phyloP scores from a whole-genome alignment of 1,140 invertebrate species.

The Dreissena polymorpha region DNA sequence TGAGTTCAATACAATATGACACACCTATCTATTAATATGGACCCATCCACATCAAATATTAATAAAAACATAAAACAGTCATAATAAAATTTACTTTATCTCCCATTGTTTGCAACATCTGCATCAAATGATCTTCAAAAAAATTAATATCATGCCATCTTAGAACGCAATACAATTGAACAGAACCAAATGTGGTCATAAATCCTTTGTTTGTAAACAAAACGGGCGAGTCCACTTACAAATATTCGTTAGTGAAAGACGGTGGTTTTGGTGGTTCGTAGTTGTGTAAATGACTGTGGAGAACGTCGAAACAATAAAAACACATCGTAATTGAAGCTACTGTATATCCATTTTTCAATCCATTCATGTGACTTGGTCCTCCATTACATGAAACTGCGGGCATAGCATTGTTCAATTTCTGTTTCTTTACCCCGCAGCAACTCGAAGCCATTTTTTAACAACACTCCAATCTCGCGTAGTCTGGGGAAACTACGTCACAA shows the following conservation, averaged over 20 bases:
- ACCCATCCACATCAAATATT: too few relatives aligned
- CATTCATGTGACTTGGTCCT: slow-evolving; percentile 81
- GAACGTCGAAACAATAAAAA: slow-evolving; percentile 98
- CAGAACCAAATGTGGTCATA: background rate
- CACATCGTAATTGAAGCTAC: slow-evolving; percentile 97
- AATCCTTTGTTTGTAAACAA: slow-evolving; percentile 48
- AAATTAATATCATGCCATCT: background rate
- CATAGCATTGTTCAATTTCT: slow-evolving; percentile 89
- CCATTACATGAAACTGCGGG: slow-evolving; percentile 80
- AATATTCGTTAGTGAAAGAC: slow-evolving; percentile 94
- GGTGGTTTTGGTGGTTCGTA: slow-evolving; percentile 94
- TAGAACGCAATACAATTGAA: background rate
- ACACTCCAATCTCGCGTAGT: background rate
- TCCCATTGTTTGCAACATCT: too few relatives aligned
- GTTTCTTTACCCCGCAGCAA: slow-evolving; percentile 93
- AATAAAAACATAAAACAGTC: too few relatives aligned
- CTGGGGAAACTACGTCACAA: too few relatives aligned
- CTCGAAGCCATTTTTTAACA: slow-evolving; percentile 87
- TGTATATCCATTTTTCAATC: slow-evolving; percentile 80
- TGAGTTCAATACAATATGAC: too few relatives aligned
- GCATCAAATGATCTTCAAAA: too few relatives aligned
- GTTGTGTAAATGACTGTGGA: slow-evolving; percentile 95
- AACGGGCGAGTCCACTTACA: slow-evolving; percentile 86
- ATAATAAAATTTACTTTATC: too few relatives aligned
- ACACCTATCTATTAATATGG: too few relatives aligned